Evolutionary conservation across 2,113 vertebrate genomes (phyloP).

Genomic region (Gymnogyps californianus): DNA sequence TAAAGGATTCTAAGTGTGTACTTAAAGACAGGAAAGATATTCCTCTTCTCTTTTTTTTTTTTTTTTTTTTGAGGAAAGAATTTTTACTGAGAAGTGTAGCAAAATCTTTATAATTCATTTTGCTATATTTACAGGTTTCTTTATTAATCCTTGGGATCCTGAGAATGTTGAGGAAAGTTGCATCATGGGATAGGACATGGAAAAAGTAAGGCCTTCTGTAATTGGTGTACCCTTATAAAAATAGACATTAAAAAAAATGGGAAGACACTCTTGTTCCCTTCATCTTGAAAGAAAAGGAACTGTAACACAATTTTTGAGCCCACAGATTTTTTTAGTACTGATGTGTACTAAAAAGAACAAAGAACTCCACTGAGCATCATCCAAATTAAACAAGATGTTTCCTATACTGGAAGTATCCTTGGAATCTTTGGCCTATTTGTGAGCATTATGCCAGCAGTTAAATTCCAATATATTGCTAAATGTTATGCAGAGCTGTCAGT

Average conservation of each 20-base stretch:
- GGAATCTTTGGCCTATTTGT: not conserved
- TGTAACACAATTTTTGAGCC: not conserved
- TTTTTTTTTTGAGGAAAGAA: not conserved
- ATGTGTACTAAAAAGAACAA: not conserved
- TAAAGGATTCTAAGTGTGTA: conserved; percentile 42
- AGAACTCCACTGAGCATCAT: not conserved
- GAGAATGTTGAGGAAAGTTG: not conserved
- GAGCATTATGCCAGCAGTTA: not conserved
- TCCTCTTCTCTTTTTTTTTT: not conserved
- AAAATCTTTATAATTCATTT: not conserved
- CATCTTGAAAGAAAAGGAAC: not conserved
- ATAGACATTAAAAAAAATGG: not conserved
- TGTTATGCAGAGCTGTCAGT: not conserved
- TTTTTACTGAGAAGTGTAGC: not conserved
- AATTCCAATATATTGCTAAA: not conserved
- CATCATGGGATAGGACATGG: not conserved
- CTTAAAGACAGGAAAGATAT: not conserved
- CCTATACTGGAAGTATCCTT: not conserved
- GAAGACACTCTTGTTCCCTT: not conserved
- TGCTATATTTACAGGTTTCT: not conserved
- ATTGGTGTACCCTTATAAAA: not conserved
- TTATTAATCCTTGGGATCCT: not conserved
- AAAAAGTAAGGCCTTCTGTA: not conserved
- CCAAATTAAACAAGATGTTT: not conserved
- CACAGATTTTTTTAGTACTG: not conserved